Evolutionary conservation across 2,113 vertebrate species (phyloP).

Genomic region (Takifugu bimaculatus): DNA sequence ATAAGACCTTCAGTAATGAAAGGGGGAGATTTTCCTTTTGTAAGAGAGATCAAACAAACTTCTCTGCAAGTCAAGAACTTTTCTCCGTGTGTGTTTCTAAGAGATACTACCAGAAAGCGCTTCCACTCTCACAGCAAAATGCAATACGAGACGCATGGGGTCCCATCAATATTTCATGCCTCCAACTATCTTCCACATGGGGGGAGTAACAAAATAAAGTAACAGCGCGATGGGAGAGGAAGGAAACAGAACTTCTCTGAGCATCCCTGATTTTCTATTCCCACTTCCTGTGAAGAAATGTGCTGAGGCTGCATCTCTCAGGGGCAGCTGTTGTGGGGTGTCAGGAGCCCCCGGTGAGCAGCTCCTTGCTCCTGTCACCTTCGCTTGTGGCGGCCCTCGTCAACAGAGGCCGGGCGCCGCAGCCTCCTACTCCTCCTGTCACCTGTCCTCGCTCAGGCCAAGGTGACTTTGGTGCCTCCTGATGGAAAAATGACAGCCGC

Average conservation of each 20-base stretch:
- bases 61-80: conserved; percentile 15
- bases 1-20: conserved; percentile 22
- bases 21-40: conserved; percentile 28
- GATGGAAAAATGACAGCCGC: conserved; percentile 70
- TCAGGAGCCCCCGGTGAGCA: conserved; percentile 60
- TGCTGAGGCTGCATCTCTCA: conserved; percentile 68
- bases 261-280: conserved; percentile 36
- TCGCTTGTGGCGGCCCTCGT: conserved; percentile 54
- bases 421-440: conserved; percentile 68
- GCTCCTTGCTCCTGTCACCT: conserved; percentile 70
- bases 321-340: conserved; percentile 58
- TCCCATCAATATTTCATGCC: conserved; percentile 63
- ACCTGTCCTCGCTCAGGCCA: conserved; percentile 71
- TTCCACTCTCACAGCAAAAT: conserved; percentile 55
- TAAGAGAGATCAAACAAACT: conserved; percentile 26
- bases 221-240: conserved; percentile 31
- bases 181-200: conserved; percentile 35
- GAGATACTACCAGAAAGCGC: conserved; percentile 27
- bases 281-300: conserved; percentile 54
- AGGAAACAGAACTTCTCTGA: conserved; percentile 42
- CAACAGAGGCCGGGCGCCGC: conserved; percentile 54
- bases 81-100: conserved; percentile 28
- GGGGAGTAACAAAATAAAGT: conserved; percentile 53
- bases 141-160: conserved; percentile 48
- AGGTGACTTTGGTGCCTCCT: conserved; percentile 75